Evolutionary conservation across 64 coral and sea anemone species (phyloP).

Genomic region (Montipora foliosa): DNA sequence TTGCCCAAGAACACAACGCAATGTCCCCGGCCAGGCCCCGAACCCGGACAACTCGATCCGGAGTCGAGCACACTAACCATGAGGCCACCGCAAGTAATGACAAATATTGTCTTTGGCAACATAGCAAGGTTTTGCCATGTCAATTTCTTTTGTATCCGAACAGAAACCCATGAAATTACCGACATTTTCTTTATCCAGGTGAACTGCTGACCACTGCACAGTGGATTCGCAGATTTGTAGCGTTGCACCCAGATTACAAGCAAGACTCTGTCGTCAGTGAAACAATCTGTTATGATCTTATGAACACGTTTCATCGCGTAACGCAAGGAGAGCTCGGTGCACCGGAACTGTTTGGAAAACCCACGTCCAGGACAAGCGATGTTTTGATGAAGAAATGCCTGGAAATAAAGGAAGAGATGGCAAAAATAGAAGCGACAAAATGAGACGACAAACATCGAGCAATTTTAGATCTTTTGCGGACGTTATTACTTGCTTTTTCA

Average conservation of each 20-base stretch:
- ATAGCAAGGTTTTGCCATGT: background rate
- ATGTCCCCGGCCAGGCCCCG: too few species aligned
- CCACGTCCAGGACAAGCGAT: constrained; percentile 77
- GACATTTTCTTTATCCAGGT: constrained; percentile 48
- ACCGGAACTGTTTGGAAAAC: constrained; percentile 88
- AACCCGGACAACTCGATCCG: too few species aligned
- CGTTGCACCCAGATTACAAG: constrained; percentile 85
- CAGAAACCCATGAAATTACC: too few species aligned
- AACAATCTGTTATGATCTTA: constrained; percentile 89
- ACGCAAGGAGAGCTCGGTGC: constrained; percentile 69
- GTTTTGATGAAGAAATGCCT: constrained; percentile 80
- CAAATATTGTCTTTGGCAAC: too few species aligned
- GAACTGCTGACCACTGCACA: constrained; percentile 96
- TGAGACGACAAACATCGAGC: background rate
- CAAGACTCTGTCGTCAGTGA: constrained; percentile 94
- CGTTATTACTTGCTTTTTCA: background rate
- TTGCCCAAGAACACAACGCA: too few species aligned
- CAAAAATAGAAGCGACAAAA: constrained; percentile 67
- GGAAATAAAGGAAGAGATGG: constrained; percentile 80
- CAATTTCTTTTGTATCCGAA: background rate
- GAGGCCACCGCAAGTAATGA: too few species aligned
- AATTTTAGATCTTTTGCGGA: background rate
- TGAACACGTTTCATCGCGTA: constrained; percentile 83
- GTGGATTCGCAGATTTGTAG: constrained; percentile 91
- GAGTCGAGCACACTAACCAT: too few species aligned